A percentile compares a stretch with the other conserved stretches of the same genome.
These are phyloP conservation scores for Alectoris magna DNA, from an alignment of 2,797 vertebrate species.

Conservation along the genomic window DNA sequence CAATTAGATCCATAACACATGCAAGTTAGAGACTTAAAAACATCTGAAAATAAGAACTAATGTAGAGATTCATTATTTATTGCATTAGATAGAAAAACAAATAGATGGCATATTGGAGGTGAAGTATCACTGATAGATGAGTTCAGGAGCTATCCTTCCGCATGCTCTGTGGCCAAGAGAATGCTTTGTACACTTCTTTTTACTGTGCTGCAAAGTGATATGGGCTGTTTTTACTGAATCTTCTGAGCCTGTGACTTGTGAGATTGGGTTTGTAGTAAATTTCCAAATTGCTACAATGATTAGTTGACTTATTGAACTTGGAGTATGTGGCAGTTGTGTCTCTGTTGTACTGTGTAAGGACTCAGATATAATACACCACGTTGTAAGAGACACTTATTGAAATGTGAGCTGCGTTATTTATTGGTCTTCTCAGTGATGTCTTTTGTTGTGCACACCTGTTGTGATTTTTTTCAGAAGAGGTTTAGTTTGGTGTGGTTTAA, in stretches of 20 bases:
- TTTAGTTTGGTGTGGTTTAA: not conserved
- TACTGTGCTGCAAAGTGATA: not conserved
- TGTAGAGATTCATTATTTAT: not conserved
- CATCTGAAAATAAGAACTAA: not conserved
- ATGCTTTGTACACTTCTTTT: not conserved
- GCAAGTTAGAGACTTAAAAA: not conserved
- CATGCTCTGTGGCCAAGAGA: not conserved
- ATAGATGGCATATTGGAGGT: not conserved
- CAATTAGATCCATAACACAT: not conserved
- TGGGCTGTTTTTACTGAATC: not conserved
- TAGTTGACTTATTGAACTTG: not conserved
- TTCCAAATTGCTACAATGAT: not conserved
- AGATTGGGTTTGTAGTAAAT: not conserved
- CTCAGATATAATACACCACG: not conserved
- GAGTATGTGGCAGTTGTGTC: not conserved
- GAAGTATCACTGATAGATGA: not conserved
- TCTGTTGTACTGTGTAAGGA: not conserved
- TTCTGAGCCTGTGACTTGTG: not conserved
- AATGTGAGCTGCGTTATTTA: not conserved
- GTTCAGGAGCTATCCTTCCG: not conserved
- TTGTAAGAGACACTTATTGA: not conserved
- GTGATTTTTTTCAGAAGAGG: not conserved
- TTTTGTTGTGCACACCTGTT: not conserved
- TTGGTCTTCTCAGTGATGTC: not conserved
- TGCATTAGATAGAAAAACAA: not conserved